Conservation (phyloP, 2,113 vertebrate species). For the Dicerorhinus sumatrensis region DNA sequence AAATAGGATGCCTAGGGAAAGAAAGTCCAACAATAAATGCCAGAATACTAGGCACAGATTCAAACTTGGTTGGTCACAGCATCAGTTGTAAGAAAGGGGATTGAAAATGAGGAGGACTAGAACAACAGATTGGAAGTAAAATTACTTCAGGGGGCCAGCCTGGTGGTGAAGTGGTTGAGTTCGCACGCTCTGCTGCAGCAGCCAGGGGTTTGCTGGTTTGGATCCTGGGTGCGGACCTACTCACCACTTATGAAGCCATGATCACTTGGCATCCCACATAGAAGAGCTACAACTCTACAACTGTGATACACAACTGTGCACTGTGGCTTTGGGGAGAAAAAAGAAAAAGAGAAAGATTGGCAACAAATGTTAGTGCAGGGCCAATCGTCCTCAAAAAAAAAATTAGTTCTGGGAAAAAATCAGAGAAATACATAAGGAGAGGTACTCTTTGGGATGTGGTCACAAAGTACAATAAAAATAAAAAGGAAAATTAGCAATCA, state of each 20-base stretch:
- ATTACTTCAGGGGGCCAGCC: background rate
- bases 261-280: too few species aligned
- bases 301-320: too few species aligned
- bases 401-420: background rate
- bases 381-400: too few species aligned
- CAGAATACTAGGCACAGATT: background rate
- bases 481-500: background rate
- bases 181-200: too few species aligned
- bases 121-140: background rate
- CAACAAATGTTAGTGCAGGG: too few species aligned
- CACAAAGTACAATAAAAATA: background rate
- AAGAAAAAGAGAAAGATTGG: too few species aligned
- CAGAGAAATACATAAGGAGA: background rate
- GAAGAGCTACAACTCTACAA: too few species aligned
- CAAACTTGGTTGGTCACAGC: background rate
- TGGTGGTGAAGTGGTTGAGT: too few species aligned
- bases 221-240: too few species aligned
- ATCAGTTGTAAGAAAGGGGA: background rate
- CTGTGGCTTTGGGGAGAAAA: too few species aligned
- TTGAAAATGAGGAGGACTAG: background rate
- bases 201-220: too few species aligned
- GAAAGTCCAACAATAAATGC: background rate
- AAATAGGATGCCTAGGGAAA: background rate
- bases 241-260: too few species aligned
- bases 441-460: background rate